Conservation (phyloP, 1,140 invertebrate species). For the Lasaia peninsularis region DNA sequence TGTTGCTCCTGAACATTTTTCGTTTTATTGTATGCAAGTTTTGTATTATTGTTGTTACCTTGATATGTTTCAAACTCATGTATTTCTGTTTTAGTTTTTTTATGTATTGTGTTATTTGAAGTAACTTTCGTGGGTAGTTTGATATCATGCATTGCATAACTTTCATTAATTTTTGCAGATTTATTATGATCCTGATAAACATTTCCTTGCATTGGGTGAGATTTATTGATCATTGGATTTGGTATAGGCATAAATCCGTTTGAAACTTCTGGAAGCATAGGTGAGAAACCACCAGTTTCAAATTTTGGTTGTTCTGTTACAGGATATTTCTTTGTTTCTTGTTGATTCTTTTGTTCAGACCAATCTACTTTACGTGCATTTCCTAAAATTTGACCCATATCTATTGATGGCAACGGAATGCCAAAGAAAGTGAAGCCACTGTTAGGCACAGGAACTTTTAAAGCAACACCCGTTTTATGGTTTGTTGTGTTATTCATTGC, state of each 20-base stretch:
- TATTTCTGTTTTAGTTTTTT: slow-evolving; percentile 63
- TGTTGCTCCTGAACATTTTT: slow-evolving; percentile 66
- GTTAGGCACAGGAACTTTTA: slow-evolving; percentile 53
- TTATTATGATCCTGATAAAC: slow-evolving; percentile 29
- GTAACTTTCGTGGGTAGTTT: slow-evolving; percentile 34
- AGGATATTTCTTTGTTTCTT: slow-evolving; percentile 64
- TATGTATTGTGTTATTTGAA: slow-evolving; percentile 49
- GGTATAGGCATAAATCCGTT: slow-evolving; percentile 84
- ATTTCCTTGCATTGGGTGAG: slow-evolving; percentile 20
- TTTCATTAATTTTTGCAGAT: slow-evolving; percentile 34
- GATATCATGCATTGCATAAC: slow-evolving; percentile 30
- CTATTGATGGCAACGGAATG: slow-evolving; percentile 86
- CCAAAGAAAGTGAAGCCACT: slow-evolving; percentile 90
- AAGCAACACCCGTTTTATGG: slow-evolving; percentile 41
- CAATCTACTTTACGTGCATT: slow-evolving; percentile 69
- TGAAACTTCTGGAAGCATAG: slow-evolving; percentile 81
- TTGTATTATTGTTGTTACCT: slow-evolving; percentile 57
- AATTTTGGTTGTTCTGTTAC: slow-evolving; percentile 80
- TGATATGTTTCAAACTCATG: slow-evolving; percentile 60
- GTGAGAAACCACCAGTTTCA: slow-evolving; percentile 85
- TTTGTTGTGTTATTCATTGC: slow-evolving; percentile 77
- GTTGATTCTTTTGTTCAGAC: slow-evolving; percentile 52
- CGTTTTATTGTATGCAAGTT: slow-evolving; percentile 60
- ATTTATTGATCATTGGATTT: slow-evolving; percentile 66
- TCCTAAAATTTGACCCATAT: slow-evolving; percentile 82